Evolutionary conservation across 2,113 vertebrate genomes (phyloP), one percentile per base, ranked within the genome.

Genomic region (Hystrix brachyura): DNA sequence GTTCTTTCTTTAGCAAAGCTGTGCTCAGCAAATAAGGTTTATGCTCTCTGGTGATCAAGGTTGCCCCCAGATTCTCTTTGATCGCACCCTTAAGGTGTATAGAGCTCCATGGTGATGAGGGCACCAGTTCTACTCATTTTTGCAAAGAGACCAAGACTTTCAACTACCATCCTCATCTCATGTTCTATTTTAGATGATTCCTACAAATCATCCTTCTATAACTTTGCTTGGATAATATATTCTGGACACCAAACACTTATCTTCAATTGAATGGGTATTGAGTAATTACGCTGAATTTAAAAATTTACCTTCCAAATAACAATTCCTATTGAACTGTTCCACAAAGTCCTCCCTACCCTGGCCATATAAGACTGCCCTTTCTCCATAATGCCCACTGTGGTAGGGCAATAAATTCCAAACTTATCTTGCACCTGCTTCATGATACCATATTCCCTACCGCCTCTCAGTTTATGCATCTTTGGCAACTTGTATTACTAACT

Each of bases 101-200:
- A 8, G 59, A 53, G 29, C 17, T 57, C 19, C 7, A 0, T 2
- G 3, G 18, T 51, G 21, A 79, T 18, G 60, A 85, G 5, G 7
- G 32, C 7, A 46, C 15, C 38, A 69, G 43, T 10, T 25, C 15
- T 25, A 65, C 17, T 84, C 53, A 87, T 81, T 92, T 94, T 38
- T 87, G 25, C 6, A 15, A 2, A 5, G 21, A 92, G 19, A 64
- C 57, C 5, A 81, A 91, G 59, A 59, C 23, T n/a, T 19, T 71
- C 27, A 29, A 19, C 6, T n/a, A 34, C 29, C 18, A 11, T 6
- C 2, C 43, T 71, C 38, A 48, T 78, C 38, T 9, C 53, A 43
- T 12, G 38, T 67, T 8, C 67, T 71, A 23, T 3, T 60, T 82
- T 32, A 57, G 29, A 57, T 57, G 55, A 57, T 57, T 57, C 18